Percentiles rank a stretch among this genome's conserved stretches.
Evolutionary conservation across 2,797 vertebrate species (phyloP).

Genomic region (Darevskia nairensis): DNA sequence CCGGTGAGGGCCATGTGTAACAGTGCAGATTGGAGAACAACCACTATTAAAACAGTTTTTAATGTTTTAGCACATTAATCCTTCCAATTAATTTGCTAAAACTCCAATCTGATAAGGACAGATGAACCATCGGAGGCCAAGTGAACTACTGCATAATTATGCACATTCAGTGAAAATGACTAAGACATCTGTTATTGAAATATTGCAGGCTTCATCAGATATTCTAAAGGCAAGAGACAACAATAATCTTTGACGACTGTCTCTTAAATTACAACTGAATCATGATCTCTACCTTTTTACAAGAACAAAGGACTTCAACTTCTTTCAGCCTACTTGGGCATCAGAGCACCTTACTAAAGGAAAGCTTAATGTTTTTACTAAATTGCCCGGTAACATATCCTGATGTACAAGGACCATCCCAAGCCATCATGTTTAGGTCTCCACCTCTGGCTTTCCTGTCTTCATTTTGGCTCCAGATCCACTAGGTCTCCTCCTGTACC

Average conservation of each 20-base stretch:
- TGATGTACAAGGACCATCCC: neutral
- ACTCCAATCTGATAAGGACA: neutral
- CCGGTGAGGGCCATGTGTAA: neutral
- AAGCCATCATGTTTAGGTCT: neutral
- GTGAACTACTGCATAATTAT: neutral
- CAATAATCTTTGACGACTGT: neutral
- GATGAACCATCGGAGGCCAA: neutral
- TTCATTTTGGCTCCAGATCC: neutral
- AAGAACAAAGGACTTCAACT: neutral
- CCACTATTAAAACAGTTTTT: neutral
- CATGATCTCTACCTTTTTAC: neutral
- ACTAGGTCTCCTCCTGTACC: neutral
- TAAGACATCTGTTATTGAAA: neutral
- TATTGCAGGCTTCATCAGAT: neutral
- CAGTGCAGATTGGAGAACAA: neutral
- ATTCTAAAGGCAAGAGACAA: neutral
- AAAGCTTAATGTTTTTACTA: neutral
- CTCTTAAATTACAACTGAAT: neutral
- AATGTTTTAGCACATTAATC: neutral
- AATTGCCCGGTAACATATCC: neutral
- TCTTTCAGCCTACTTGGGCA: neutral
- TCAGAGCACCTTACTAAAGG: neutral
- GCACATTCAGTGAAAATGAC: neutral
- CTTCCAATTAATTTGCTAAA: too few relatives aligned
- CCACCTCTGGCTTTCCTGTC: neutral